Evolutionary conservation across 2,797 vertebrate species (phyloP), one percentile per base, ranked within the genome.

Genomic region (Tokudaia muenninki): DNA sequence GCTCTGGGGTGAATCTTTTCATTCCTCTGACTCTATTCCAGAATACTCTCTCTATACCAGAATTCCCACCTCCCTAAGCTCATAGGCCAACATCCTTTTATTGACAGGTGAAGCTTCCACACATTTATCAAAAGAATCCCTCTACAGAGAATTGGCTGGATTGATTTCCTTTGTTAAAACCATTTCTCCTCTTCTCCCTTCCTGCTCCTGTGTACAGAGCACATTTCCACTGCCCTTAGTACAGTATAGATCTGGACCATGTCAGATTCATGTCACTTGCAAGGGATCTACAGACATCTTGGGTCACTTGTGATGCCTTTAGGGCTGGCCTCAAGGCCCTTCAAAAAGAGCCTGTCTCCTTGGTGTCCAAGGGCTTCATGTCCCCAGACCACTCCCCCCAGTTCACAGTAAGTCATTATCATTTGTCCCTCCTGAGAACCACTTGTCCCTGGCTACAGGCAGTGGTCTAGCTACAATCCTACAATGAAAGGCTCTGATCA

Each of bases 311-410:
- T 2, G 3, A 16, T 0, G 52, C 57, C 29, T 6, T 21, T 0
- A 0, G 34, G 41, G 1, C 13, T 16, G 37, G n/a, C 13, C 50
- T 80, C 0, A n/a, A 34, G 3, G 29, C n/a, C 0, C 21, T 11
- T 47, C 4, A 0, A 21, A 3, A 0, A 0, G 22, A 1, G 13
- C 11, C 31, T 44, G 6, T 63, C 19, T 44, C 22, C 72, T 67
- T 5, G 8, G 0, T 1, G 16, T 50, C 29, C 70, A 24, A n/a
- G 41, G 19, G 34, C 37, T 22, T 2, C 1, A 0, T 65, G 17
- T 67, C 24, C 41, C 13, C 16, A 6, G 6, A 4, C n/a, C 1
- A 5, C 16, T 31, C 59, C 12, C 50, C 65, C 3, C 29, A 14
- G 34, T 82, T 26, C 0, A 47, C 9, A 47, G 31, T 2, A 61